A percentile compares a stretch with the other conserved stretches of the same genome.
phyloP scores from a whole-genome alignment of 2,113 vertebrate genomes.

The Crotalus helleri region DNA sequence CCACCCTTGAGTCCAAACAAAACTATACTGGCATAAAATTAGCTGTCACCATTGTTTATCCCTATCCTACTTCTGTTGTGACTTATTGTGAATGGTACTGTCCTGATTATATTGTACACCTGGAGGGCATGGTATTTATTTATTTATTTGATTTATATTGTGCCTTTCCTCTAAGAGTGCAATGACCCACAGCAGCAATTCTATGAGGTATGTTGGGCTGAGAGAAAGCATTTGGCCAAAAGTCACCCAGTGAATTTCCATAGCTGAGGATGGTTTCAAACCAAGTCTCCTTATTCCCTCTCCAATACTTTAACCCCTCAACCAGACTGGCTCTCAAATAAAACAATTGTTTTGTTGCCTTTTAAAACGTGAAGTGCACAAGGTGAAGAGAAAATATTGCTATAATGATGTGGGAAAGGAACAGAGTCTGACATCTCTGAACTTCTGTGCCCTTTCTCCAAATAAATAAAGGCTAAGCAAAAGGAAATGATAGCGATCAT shows the following conservation, averaged over 20 bases:
- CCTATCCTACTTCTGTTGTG: not conserved
- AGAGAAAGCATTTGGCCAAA: not conserved
- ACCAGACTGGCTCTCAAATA: not conserved
- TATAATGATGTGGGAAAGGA: not conserved
- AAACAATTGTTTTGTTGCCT: not conserved
- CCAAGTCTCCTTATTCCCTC: not conserved
- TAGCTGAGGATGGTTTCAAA: not conserved
- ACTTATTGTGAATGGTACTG: not conserved
- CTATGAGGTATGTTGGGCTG: not conserved
- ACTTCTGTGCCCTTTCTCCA: not conserved
- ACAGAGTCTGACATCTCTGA: not conserved
- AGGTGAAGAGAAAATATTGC: not conserved
- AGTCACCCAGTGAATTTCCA: not conserved
- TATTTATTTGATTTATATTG: not conserved
- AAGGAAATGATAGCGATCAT: not conserved
- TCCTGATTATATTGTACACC: not conserved
- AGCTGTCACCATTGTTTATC: not conserved
- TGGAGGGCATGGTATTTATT: not conserved
- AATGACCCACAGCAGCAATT: not conserved
- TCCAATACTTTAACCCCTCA: not conserved
- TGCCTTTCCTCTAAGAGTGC: not conserved
- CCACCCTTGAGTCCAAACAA: not conserved
- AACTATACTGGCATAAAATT: not conserved
- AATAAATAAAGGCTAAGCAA: not conserved
- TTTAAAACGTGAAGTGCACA: not conserved